Conservation (phyloP, 2,888 invertebrate species). For the Dynastes maya region DNA sequence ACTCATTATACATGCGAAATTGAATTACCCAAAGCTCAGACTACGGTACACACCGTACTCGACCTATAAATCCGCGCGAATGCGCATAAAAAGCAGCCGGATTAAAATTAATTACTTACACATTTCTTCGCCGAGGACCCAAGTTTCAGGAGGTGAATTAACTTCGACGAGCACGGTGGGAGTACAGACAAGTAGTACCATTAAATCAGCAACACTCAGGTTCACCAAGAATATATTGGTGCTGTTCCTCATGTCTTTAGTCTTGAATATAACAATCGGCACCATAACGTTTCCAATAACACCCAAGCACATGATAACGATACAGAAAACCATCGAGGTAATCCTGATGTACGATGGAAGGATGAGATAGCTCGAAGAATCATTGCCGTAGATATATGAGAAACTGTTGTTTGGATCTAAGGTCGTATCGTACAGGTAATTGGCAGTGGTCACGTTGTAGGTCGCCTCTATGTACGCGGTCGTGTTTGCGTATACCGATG, state of each 20-base stretch:
- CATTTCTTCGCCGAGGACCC: conserved; percentile 93
- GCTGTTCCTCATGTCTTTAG: conserved; percentile 95
- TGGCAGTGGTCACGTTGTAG: conserved; percentile 59
- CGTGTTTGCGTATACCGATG: conserved; percentile 55
- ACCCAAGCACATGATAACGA: conserved; percentile 90
- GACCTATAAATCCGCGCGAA: conserved; percentile 27
- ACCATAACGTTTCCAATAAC: conserved; percentile 95
- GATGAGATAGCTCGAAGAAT: conserved; percentile 66
- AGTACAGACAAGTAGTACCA: conserved; percentile 92
- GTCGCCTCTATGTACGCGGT: conserved; percentile 58
- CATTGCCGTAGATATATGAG: conserved; percentile 47
- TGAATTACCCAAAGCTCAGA: neutral
- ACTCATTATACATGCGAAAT: conserved; percentile 20
- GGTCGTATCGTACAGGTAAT: conserved; percentile 61
- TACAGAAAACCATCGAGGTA: conserved; percentile 91
- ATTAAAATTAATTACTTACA: conserved; percentile 78
- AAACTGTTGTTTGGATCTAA: conserved; percentile 39
- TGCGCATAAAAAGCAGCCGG: conserved; percentile 30
- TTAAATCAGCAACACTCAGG: conserved; percentile 92
- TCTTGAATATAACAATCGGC: conserved; percentile 91
- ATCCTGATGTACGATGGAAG: conserved; percentile 90
- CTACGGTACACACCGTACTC: neutral
- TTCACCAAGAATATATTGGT: conserved; percentile 96
- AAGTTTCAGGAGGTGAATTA: conserved; percentile 91
- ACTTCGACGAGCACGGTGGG: conserved; percentile 96